Evolutionary conservation across 2,888 invertebrate genomes (phyloP).

Genomic region (Polymixis lichenea): DNA sequence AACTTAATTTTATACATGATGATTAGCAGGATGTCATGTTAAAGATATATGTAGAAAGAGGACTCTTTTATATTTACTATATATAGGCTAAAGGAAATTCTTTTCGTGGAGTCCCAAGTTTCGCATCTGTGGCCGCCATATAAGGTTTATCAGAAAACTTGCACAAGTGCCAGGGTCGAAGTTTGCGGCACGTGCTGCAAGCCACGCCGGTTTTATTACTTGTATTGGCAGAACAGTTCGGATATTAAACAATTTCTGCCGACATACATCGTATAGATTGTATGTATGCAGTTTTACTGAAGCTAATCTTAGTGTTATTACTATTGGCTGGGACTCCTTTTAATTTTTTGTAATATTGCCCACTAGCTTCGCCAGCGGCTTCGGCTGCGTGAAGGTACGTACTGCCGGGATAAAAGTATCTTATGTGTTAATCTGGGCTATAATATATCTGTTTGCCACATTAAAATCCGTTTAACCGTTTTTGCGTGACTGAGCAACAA

Average conservation of each 20-base stretch:
- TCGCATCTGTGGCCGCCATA: slow-evolving; percentile 23
- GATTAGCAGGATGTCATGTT: too few relatives aligned
- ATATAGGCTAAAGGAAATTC: not conserved
- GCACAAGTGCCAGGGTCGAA: slow-evolving; percentile 23
- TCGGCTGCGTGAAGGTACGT: too few relatives aligned
- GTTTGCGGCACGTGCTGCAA: slow-evolving; percentile 45
- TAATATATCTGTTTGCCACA: too few relatives aligned
- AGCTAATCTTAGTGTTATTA: not conserved
- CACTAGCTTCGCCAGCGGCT: too few relatives aligned
- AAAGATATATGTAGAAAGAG: not conserved
- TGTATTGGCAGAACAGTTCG: slow-evolving; percentile 27
- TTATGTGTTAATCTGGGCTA: too few relatives aligned
- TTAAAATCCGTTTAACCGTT: too few relatives aligned
- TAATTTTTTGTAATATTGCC: not conserved
- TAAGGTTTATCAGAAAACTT: slow-evolving; percentile 49
- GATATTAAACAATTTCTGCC: slow-evolving; percentile 33
- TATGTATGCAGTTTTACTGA: not conserved
- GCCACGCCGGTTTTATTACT: slow-evolving; percentile 40
- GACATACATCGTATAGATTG: not conserved
- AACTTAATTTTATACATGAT: too few relatives aligned
- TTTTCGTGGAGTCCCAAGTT: not conserved
- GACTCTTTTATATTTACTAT: not conserved
- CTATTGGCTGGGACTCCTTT: too few relatives aligned
- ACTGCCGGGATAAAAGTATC: too few relatives aligned
- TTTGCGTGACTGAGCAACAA: too few relatives aligned